phyloP scores from a whole-genome alignment of 1,140 invertebrate species.

The Thaumetopoea pityocampa region DNA sequence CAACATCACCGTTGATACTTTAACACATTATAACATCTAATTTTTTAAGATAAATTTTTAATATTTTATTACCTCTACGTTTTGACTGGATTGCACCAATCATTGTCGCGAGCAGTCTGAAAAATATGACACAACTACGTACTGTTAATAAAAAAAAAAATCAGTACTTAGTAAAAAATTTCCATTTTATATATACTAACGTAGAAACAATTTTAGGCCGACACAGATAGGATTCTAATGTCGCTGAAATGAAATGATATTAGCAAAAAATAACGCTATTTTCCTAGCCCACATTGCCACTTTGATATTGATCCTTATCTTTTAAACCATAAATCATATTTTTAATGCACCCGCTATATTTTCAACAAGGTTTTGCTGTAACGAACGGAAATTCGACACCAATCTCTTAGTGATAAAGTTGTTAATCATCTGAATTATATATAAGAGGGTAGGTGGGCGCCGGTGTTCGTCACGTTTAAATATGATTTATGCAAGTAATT shows the following conservation, averaged over 20 bases:
- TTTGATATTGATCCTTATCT: constrained; percentile 10
- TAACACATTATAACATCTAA: too few species aligned
- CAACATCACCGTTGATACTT: too few species aligned
- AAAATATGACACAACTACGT: too few species aligned
- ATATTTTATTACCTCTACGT: too few species aligned
- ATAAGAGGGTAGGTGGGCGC: constrained; percentile 23
- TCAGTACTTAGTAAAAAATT: too few species aligned
- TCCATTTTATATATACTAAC: too few species aligned
- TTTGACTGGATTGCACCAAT: too few species aligned
- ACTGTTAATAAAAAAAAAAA: too few species aligned
- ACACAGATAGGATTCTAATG: constrained; percentile 1
- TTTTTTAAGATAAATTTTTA: too few species aligned
- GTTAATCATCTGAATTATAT: constrained; percentile 14
- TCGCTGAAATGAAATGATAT: constrained; percentile 9
- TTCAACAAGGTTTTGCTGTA: constrained; percentile 1
- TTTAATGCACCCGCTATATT: constrained; percentile 8
- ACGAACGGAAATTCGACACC: constrained; percentile 12
- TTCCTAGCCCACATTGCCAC: constrained; percentile 2
- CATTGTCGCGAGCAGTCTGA: too few species aligned
- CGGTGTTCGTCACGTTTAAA: constrained; percentile 59
- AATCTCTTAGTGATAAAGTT: constrained; percentile 20
- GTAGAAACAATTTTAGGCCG: constrained; percentile 2
- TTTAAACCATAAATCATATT: constrained; percentile 11
- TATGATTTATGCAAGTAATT: constrained; percentile 73
- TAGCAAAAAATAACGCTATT: constrained; percentile 12